These are phyloP conservation scores for Dryadula phaetusa DNA, from an alignment of 2,888 invertebrate genomes.

Conservation along the genomic window DNA sequence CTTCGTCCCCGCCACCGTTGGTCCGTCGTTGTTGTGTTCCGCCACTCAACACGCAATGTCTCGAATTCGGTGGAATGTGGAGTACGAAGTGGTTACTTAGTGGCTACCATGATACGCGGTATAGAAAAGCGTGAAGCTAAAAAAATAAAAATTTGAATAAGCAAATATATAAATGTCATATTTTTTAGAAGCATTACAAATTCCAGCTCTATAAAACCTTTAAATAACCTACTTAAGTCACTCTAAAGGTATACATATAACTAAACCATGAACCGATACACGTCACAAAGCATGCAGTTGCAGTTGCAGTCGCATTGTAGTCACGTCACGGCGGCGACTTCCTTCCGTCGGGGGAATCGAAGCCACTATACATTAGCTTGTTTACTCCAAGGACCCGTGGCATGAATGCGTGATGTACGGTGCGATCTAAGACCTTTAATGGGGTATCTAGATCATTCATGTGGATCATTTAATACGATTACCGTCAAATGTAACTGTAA, in stretches of 20 bases:
- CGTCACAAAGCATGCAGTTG: constrained; percentile 37
- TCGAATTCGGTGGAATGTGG: too few relatives aligned
- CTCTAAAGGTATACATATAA: constrained; percentile 17
- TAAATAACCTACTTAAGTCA: not conserved
- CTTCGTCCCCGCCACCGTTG: too few relatives aligned
- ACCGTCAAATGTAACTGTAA: constrained; percentile 18
- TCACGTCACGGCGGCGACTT: constrained; percentile 66
- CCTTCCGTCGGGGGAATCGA: constrained; percentile 72
- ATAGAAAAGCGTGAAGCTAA: too few relatives aligned
- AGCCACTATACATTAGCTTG: constrained; percentile 28
- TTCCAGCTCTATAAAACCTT: not conserved
- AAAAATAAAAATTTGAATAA: too few relatives aligned
- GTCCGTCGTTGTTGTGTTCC: not conserved
- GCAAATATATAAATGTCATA: too few relatives aligned
- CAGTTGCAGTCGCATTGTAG: constrained; percentile 57
- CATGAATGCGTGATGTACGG: constrained; percentile 16
- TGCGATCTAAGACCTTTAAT: constrained; percentile 12
- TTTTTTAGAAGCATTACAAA: too few relatives aligned
- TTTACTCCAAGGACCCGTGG: constrained; percentile 26
- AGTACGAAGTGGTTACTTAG: too few relatives aligned
- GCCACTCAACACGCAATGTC: too few relatives aligned
- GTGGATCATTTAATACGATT: constrained; percentile 1
- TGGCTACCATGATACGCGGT: too few relatives aligned
- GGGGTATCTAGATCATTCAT: constrained; percentile 24
- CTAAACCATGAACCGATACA: not conserved